Evolutionary conservation across 2,797 vertebrate species (phyloP).

Genomic region (Fratercula arctica): DNA sequence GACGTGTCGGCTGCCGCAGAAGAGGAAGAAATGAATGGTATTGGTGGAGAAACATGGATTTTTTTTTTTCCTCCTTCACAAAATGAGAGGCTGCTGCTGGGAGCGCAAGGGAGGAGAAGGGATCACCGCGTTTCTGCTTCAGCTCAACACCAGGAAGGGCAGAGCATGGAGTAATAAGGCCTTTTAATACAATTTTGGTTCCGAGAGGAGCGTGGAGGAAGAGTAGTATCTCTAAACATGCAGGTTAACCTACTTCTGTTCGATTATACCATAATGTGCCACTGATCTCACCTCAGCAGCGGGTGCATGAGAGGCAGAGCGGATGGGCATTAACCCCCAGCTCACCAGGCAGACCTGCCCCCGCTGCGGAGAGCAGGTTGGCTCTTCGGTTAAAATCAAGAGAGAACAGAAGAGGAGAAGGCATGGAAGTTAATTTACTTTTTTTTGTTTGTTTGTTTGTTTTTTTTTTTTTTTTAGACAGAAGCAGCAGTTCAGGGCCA

Average conservation of each 20-base stretch:
- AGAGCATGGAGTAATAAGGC: fast-evolving
- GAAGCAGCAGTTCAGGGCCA: neutral
- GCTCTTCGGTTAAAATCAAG: neutral
- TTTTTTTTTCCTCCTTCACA: neutral
- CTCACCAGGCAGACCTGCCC: neutral
- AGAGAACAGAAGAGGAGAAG: neutral
- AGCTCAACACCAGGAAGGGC: neutral
- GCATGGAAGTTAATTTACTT: neutral
- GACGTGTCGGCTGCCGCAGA: neutral
- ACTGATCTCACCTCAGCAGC: neutral
- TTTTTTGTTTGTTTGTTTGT: neutral
- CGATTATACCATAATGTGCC: neutral
- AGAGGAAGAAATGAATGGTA: neutral
- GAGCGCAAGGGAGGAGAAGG: neutral
- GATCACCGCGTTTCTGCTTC: neutral
- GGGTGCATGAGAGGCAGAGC: neutral
- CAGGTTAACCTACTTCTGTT: neutral
- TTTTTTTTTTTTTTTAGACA: neutral
- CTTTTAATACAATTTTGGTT: neutral
- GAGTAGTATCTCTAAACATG: fast-evolving
- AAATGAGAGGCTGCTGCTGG: slow-evolving; percentile 3
- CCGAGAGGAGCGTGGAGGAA: neutral
- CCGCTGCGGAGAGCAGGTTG: fast-evolving
- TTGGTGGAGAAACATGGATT: neutral
- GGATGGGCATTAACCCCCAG: neutral